Evolutionary conservation across 2,113 vertebrate genomes (phyloP).

Genomic region (Xenus cinereus): DNA sequence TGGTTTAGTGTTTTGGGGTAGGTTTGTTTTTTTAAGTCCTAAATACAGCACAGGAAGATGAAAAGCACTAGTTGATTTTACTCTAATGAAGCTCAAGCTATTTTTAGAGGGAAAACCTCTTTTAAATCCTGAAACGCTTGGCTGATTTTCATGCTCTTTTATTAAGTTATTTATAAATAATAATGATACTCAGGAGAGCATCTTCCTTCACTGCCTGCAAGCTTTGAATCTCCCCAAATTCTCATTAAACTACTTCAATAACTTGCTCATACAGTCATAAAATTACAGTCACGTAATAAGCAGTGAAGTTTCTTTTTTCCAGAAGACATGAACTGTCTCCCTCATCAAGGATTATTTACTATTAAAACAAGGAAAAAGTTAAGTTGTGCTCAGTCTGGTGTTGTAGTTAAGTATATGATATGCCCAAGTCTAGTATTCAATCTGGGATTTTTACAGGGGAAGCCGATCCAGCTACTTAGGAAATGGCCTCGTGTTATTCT

Average conservation of each 20-base stretch:
- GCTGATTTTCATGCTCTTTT: slow-evolving; percentile 23
- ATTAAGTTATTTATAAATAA: slow-evolving; percentile 65
- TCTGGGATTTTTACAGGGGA: neutral
- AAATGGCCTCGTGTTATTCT: neutral
- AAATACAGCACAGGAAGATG: slow-evolving; percentile 11
- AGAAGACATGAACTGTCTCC: neutral
- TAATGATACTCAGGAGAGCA: slow-evolving; percentile 35
- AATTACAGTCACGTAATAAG: neutral
- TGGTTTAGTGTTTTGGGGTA: neutral
- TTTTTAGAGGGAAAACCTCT: slow-evolving; percentile 34
- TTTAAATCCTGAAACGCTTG: neutral
- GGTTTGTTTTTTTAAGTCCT: neutral
- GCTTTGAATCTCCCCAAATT: slow-evolving; percentile 44
- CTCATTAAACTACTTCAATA: slow-evolving; percentile 28
- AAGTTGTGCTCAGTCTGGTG: neutral
- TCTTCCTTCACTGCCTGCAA: slow-evolving; percentile 1
- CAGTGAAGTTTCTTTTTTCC: neutral
- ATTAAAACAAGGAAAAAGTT: neutral
- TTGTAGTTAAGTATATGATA: neutral
- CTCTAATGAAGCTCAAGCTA: slow-evolving; percentile 22
- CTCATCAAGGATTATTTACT: neutral
- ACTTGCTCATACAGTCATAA: neutral
- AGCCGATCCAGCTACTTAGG: neutral
- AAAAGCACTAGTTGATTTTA: slow-evolving; percentile 28
- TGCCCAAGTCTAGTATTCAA: neutral